Conservation (phyloP, 2,888 invertebrate species). For the Diabrotica balteata region DNA sequence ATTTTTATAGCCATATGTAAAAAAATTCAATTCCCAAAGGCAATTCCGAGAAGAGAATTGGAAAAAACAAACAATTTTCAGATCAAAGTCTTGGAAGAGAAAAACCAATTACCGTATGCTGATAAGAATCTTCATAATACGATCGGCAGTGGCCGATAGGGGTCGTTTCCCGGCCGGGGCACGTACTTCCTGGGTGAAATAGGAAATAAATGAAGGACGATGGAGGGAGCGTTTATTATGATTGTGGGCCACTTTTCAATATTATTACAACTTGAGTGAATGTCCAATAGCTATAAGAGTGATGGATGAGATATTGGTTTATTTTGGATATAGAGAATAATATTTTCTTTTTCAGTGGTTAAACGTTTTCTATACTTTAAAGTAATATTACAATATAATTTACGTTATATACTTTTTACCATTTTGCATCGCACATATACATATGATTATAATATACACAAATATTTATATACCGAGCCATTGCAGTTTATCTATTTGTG, state of each 20-base stretch:
- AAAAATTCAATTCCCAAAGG: constrained; percentile 1
- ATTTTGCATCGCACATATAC: no score
- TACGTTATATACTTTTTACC: no score
- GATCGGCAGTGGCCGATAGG: constrained; percentile 30
- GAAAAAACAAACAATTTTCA: constrained; percentile 15
- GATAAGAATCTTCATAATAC: constrained; percentile 31
- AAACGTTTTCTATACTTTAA: no score
- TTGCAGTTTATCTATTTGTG: no score
- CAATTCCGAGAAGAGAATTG: not conserved
- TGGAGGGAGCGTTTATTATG: constrained; percentile 24
- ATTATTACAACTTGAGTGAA: constrained; percentile 14
- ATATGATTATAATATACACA: no score
- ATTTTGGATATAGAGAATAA: not conserved
- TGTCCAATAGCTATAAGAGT: constrained; percentile 6
- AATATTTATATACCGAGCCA: no score
- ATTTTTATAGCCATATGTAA: not conserved
- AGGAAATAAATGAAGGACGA: constrained; percentile 28
- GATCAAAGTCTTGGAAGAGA: constrained; percentile 21
- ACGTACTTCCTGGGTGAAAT: constrained; percentile 33
- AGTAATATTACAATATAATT: no score
- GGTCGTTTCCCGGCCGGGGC: constrained; percentile 35
- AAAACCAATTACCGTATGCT: constrained; percentile 33
- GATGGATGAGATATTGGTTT: constrained; percentile 1
- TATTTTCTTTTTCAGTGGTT: no score
- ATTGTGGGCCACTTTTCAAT: constrained; percentile 27